Evolutionary conservation across 2,888 invertebrate genomes (phyloP), one percentile per base, ranked within the genome.

Genomic region (Seira sanloemensis): DNA sequence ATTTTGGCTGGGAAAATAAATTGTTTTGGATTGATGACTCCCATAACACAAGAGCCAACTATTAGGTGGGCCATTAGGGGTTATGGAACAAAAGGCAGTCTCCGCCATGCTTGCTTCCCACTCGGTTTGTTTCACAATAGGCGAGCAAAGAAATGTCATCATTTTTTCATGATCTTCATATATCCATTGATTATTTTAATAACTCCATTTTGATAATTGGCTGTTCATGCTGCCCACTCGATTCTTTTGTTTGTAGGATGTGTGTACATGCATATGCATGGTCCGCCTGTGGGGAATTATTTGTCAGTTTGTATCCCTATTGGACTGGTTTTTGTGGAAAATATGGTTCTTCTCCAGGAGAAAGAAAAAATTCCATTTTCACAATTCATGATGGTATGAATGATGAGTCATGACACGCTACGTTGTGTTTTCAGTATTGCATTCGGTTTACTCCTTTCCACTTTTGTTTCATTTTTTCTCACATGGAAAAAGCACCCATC

Each of bases 121-220:
- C n/a, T 37, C 12, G 37, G 4, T 37, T 37, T 37, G 37, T 4
- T 12, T 18, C 5, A 26, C 58, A 54, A 54, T 65, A 1, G 21
- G 5, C 18, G 21, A 65, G 12, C 1, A 18, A 65, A 16, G 37
- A 25, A 73, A 24, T 25, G 54, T 73, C 58, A 18, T 65, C 58
- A 71, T 65, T 62, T 58, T 78, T 78, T 78, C n/a, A 71, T 71
- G 71, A 71, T 71, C 69, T 78, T 23, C 50, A 50, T 50, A 2
- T 50, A 7, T 50, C 46, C 71, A 78, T 78, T 78, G 78, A 78
- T 78, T 78, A 71, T 78, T 78, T 78, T 78, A 78, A 78, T 78
- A 78, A 78, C 78, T 78, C 71, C 69, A 78, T 78, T 78, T 78
- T 37, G 71, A 62, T 78, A 78, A 78, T 78, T 69, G 78, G 71